Evolutionary conservation across 2,797 vertebrate genomes (phyloP), one percentile per base, ranked within the genome.

Genomic region (Platyrinchus mystaceus): DNA sequence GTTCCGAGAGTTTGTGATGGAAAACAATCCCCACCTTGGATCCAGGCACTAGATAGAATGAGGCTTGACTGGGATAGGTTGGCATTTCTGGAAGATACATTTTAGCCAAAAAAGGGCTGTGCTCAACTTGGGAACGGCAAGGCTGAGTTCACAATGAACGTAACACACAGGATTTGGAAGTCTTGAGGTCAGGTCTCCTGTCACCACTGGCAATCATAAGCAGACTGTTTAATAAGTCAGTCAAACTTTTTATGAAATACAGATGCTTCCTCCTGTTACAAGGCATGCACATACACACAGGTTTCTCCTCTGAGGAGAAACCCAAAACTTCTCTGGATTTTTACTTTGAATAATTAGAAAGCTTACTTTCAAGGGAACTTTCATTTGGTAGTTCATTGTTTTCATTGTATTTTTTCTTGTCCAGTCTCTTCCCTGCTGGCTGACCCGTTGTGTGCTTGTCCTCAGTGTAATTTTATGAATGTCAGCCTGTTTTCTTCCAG

Each of bases 241-340:
- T 56, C 55, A 24, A 4, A 49, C 16, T 14, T 53, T 49, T 62
- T 16, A 14, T 36, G 62, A 18, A 55, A 20, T 12, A 12, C 2
- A 9, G 32, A 3, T 21, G 27, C 64, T 75, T 82, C 28, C 26
- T 71, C 16, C 22, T 56, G 9, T 49, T 62, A 2, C 0, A 1
- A 5, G 2, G 5, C 1, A 3, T 30, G 14, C 6, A 3, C 7
- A 3, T 13, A 18, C 14, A 4, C 19, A 19, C 1, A 4, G 26
- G 8, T 28, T 43, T 47, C 18, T 71, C 23, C 62, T 79, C 1
- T 19, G 26, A 32, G 20, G 21, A 68, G 16, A 80, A 8, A 8
- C 12, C 17, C 30, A 30, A 41, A 73, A 13, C 24, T 20, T 28
- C 12, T 47, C 55, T 43, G 39, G 26, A 2, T 62, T 69, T 79